phyloP scores from a whole-genome alignment of 2,888 invertebrate genomes.

The Alcis repandata region DNA sequence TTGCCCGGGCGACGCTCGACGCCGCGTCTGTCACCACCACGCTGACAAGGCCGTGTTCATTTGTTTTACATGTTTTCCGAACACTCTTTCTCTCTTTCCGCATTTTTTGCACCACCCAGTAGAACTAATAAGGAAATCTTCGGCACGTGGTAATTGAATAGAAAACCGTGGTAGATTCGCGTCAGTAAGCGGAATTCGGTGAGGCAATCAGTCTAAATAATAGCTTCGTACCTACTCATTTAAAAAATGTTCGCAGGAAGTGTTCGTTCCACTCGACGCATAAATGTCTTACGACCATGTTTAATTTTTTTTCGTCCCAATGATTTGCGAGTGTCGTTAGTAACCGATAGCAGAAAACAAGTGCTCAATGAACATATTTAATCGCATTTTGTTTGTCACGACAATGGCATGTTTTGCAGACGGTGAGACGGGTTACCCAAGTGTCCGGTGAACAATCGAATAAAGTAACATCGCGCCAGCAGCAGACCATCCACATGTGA shows the following conservation, averaged over 20 bases:
- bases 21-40: conserved; percentile 55
- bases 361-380: conserved; percentile 50
- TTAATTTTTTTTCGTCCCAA: neutral
- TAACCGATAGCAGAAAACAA: conserved; percentile 46
- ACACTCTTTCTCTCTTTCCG: conserved; percentile 54
- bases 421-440: conserved; percentile 69
- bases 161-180: conserved; percentile 12
- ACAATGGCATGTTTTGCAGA: conserved; percentile 70
- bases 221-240: neutral
- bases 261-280: neutral
- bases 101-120: conserved; percentile 45
- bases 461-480: conserved; percentile 31
- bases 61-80: conserved; percentile 58
- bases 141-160: conserved; percentile 12
- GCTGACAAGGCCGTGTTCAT: conserved; percentile 67
- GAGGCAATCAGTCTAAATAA: conserved; percentile 12
- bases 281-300: neutral
- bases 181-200: conserved; percentile 1
- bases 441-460: conserved; percentile 64
- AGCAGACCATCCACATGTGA: conserved; percentile 3
- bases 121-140: conserved; percentile 32
- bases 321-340: conserved; percentile 46
- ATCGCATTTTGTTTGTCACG: conserved; percentile 53
- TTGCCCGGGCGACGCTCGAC: conserved; percentile 67
- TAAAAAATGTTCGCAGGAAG: neutral